phyloP scores from a whole-genome alignment of 2,888 invertebrate species.

The Xestia xanthographa region DNA sequence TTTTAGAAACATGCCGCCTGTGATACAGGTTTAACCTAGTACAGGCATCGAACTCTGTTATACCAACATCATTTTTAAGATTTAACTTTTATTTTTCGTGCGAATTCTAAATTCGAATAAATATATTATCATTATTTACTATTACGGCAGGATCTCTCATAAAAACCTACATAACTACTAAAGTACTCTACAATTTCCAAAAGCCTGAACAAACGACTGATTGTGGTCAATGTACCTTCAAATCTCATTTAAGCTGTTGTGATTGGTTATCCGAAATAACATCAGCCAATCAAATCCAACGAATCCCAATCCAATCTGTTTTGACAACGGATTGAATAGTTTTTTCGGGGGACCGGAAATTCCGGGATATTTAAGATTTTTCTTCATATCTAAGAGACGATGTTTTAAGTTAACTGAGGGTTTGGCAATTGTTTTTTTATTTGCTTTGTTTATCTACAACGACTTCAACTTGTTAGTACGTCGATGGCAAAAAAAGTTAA shows the following conservation, averaged over 20 bases:
- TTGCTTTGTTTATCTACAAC: not conserved
- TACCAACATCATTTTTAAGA: no score
- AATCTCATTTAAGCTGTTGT: slow-evolving; percentile 35
- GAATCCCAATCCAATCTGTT: slow-evolving; percentile 23
- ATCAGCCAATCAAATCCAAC: slow-evolving; percentile 8
- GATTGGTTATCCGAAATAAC: slow-evolving; percentile 22
- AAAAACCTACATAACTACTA: not conserved
- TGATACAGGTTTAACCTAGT: no score
- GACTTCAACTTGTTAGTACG: no score
- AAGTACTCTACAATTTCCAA: slow-evolving; percentile 3
- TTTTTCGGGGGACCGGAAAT: not conserved
- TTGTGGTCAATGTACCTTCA: slow-evolving; percentile 8
- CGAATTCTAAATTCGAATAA: no score
- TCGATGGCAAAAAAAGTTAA: no score
- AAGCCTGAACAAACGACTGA: not conserved
- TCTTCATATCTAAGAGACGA: not conserved
- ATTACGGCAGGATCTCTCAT: not conserved
- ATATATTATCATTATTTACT: no score
- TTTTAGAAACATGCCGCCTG: no score
- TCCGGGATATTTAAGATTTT: not conserved
- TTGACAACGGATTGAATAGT: not conserved
- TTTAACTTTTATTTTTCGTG: no score
- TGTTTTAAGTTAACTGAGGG: not conserved
- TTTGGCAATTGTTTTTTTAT: not conserved
- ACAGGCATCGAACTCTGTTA: no score